A percentile compares a stretch with the other conserved stretches of the same genome.
phyloP scores from a whole-genome alignment of 2,797 vertebrate species.

The Myotis findleyi region DNA sequence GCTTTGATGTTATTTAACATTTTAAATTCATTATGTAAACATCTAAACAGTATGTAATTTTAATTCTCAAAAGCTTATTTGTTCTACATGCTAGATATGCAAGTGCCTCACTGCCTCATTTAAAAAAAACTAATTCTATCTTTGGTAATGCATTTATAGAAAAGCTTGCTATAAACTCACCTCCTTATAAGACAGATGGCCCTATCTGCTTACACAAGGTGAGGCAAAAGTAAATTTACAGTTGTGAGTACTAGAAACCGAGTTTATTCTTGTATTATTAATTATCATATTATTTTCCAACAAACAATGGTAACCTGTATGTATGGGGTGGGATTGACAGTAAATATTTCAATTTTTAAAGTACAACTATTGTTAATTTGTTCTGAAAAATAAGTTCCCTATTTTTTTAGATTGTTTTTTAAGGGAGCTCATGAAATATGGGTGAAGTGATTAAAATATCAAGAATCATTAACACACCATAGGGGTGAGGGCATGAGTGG shows the following conservation, averaged over 20 bases:
- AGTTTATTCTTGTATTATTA: neutral
- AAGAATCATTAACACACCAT: too few relatives aligned
- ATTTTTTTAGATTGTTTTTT: conserved; percentile 56
- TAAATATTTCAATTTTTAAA: conserved; percentile 66
- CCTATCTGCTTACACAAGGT: conserved; percentile 71
- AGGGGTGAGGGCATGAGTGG: too few relatives aligned
- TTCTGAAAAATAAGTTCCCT: conserved; percentile 77
- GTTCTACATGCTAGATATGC: neutral
- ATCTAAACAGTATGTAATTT: neutral
- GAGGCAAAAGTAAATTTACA: neutral
- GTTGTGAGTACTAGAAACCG: neutral
- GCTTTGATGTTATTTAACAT: neutral
- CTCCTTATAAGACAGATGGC: conserved; percentile 78
- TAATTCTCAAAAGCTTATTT: neutral
- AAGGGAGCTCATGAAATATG: conserved; percentile 78
- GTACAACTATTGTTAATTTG: conserved; percentile 71
- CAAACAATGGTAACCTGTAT: neutral
- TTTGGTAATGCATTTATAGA: conserved; percentile 26
- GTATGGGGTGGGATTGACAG: conserved; percentile 27
- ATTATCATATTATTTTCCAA: neutral
- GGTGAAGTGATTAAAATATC: conserved; percentile 84
- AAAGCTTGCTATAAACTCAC: neutral
- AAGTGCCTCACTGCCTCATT: neutral
- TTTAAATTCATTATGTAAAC: neutral
- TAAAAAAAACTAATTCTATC: neutral